A percentile compares a stretch with the other conserved stretches of the same genome.
These are phyloP conservation scores for Ammospiza nelsoni DNA, from an alignment of 2,113 vertebrate genomes.

Conservation along the genomic window DNA sequence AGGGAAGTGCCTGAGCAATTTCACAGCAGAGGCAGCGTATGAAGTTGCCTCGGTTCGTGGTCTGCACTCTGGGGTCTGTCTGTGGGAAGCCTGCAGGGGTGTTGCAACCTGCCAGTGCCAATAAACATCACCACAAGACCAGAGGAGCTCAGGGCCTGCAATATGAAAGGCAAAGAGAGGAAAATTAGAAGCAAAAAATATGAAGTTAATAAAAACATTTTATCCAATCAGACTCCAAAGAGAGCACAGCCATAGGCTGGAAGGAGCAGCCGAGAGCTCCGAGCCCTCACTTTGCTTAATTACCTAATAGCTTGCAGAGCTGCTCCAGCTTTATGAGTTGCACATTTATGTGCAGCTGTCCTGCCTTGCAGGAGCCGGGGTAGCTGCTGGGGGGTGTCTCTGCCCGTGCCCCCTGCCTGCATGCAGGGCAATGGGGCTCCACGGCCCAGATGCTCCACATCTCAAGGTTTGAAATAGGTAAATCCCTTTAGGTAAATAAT, in stretches of 20 bases:
- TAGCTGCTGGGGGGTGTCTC: background rate
- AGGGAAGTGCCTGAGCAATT: constrained; percentile 63
- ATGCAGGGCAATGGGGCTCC: background rate
- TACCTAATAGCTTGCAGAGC: constrained; percentile 74
- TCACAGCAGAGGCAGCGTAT: constrained; percentile 41
- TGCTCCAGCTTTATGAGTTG: constrained; percentile 62
- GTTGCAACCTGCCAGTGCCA: constrained; percentile 67
- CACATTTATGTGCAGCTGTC: constrained; percentile 60
- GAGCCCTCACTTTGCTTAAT: constrained; percentile 68
- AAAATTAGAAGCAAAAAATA: constrained; percentile 76
- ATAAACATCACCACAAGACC: constrained; percentile 68
- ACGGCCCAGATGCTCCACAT: background rate
- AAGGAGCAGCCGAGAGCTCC: constrained; percentile 29
- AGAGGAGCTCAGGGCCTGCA: constrained; percentile 39
- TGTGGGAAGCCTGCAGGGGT: constrained; percentile 69
- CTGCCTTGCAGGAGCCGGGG: background rate
- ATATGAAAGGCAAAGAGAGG: constrained; percentile 69
- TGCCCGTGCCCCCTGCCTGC: background rate
- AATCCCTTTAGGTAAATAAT: background rate
- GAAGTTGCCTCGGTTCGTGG: constrained; percentile 43
- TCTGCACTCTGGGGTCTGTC: constrained; percentile 64
- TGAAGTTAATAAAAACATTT: constrained; percentile 79
- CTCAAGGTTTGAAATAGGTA: background rate
- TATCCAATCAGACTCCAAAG: constrained; percentile 74
- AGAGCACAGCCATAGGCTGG: constrained; percentile 25